Conservation (phyloP, 2,113 vertebrate species). For the Psittacula cyanocephala region DNA sequence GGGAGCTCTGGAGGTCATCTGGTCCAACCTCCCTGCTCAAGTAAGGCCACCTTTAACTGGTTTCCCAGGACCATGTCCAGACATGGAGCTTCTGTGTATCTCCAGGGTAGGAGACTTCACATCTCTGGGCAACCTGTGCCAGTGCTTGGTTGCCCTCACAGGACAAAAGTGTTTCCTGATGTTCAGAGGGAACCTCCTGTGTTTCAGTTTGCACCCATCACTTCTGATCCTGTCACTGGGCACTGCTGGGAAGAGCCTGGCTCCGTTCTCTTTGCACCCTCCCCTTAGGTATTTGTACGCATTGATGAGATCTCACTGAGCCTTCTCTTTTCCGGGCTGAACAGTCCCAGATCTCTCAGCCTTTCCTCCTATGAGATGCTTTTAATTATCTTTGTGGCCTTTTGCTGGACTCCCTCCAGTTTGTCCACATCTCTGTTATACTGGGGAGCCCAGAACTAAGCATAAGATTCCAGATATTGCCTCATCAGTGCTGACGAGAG, state of each 20-base stretch:
- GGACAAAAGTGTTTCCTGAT: neutral
- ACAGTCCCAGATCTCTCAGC: neutral
- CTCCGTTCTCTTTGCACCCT: neutral
- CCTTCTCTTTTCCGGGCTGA: neutral
- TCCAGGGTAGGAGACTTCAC: neutral
- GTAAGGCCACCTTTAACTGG: neutral
- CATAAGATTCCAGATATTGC: neutral
- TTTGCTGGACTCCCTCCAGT: neutral
- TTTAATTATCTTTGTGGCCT: neutral
- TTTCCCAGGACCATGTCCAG: neutral
- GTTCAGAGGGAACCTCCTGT: neutral
- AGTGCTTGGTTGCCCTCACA: neutral
- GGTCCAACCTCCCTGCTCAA: neutral
- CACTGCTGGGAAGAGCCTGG: neutral
- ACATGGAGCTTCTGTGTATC: neutral
- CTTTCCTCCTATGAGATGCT: neutral
- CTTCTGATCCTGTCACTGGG: neutral
- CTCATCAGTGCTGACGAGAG: neutral
- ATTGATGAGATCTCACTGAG: neutral
- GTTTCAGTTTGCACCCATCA: neutral
- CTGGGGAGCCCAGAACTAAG: neutral
- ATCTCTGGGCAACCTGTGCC: neutral
- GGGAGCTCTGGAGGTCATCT: neutral
- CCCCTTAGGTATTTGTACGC: neutral
- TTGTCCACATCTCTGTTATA: neutral